phyloP scores from a whole-genome alignment of 1,140 invertebrate genomes.

The Temnothorax longispinosus region DNA sequence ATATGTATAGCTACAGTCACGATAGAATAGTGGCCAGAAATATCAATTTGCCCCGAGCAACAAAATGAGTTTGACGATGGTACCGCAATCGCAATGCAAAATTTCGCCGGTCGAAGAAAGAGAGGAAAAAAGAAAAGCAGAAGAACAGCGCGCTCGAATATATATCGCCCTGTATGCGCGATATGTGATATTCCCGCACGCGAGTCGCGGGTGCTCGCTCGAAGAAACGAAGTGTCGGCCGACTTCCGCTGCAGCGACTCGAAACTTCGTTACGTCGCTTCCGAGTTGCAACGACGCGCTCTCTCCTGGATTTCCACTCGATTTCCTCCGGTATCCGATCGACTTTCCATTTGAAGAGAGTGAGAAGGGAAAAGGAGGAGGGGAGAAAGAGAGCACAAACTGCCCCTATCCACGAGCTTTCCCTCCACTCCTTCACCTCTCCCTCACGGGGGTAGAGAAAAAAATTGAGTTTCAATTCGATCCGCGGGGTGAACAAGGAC shows the following conservation, averaged over 20 bases:
- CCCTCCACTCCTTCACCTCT: slow-evolving; percentile 11
- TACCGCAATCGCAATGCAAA: slow-evolving; percentile 21
- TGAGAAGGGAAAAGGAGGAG: neutral
- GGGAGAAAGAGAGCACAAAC: neutral
- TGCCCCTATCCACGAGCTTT: neutral
- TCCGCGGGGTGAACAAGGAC: slow-evolving; percentile 59
- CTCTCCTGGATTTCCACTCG: slow-evolving; percentile 70
- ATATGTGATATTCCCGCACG: slow-evolving; percentile 40
- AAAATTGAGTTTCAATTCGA: slow-evolving; percentile 69
- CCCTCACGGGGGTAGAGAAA: neutral
- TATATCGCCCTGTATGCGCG: slow-evolving; percentile 49
- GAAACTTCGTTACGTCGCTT: slow-evolving; percentile 78
- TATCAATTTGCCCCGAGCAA: slow-evolving; percentile 68
- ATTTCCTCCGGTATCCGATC: slow-evolving; percentile 62
- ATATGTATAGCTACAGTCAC: neutral
- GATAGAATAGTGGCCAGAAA: slow-evolving; percentile 50
- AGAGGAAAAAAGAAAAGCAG: neutral
- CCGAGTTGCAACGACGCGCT: slow-evolving; percentile 69
- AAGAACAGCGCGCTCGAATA: slow-evolving; percentile 27
- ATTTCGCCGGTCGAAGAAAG: slow-evolving; percentile 35
- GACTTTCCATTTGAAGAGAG: slow-evolving; percentile 39
- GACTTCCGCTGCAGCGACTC: slow-evolving; percentile 72
- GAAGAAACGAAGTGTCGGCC: slow-evolving; percentile 72
- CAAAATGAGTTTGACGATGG: slow-evolving; percentile 57
- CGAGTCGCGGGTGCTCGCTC: slow-evolving; percentile 17